phyloP scores from a whole-genome alignment of 53 echinoderm and acorn worm genomes.

The Temnopleurus reevesii region DNA sequence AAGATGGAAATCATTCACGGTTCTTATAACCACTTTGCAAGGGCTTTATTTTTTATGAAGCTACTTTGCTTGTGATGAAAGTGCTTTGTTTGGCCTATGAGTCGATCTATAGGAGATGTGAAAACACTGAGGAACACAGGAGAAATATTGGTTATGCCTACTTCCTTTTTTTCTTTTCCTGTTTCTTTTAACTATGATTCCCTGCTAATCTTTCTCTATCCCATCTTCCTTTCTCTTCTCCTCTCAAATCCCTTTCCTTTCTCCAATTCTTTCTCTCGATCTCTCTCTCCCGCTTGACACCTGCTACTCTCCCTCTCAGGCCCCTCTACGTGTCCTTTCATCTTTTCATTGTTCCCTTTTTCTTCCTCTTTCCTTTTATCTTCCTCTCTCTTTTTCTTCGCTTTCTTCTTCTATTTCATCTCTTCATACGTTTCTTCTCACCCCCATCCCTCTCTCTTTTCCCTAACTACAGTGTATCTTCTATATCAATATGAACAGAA shows the following conservation, averaged over 20 bases:
- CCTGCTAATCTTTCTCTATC: not conserved
- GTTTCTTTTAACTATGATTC: not conserved
- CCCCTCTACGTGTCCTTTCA: too few relatives aligned
- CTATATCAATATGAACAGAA: too few relatives aligned
- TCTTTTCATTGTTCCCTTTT: too few relatives aligned
- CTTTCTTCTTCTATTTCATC: not conserved
- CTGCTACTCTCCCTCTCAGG: too few relatives aligned
- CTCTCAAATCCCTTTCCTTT: too few relatives aligned
- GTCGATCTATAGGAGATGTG: conserved; percentile 24
- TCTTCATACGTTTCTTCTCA: not conserved
- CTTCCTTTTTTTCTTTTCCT: not conserved
- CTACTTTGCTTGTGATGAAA: not conserved
- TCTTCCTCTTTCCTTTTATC: not conserved
- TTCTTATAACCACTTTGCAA: not conserved
- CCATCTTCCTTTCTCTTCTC: too few relatives aligned
- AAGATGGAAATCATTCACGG: not conserved
- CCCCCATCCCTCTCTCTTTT: not conserved
- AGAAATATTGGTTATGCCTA: not conserved
- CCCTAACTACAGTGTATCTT: too few relatives aligned
- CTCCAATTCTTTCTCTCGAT: too few relatives aligned
- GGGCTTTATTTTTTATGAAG: not conserved
- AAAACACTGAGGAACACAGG: too few relatives aligned
- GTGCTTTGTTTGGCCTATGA: too few relatives aligned
- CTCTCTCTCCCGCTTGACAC: too few relatives aligned
- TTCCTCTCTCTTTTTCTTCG: not conserved